phyloP scores from a whole-genome alignment of 2,113 vertebrate species.

The Hemicordylus capensis region DNA sequence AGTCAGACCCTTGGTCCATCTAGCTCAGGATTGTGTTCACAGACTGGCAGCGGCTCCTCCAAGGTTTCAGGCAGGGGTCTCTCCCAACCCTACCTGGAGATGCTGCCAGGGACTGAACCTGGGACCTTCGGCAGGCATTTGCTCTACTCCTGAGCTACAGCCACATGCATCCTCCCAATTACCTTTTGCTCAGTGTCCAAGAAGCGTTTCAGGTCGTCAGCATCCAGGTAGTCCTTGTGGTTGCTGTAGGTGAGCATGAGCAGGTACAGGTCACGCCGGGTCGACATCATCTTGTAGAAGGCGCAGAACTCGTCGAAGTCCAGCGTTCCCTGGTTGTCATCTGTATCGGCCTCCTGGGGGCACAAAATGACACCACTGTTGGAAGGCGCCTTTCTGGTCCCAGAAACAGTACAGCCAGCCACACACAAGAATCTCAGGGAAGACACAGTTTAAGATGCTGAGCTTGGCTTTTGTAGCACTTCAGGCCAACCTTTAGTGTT shows the following conservation, averaged over 20 bases:
- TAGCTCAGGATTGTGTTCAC: no score
- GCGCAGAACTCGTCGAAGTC: conserved; percentile 97
- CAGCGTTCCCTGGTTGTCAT: conserved; percentile 91
- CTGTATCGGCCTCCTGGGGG: conserved; percentile 92
- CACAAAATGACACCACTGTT: background rate
- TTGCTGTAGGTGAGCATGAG: conserved; percentile 97
- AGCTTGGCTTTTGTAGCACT: background rate
- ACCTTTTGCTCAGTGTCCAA: conserved; percentile 95
- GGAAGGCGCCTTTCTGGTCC: background rate
- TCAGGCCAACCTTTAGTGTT: no score
- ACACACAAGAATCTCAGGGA: background rate
- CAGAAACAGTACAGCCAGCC: background rate
- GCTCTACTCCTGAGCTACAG: no score
- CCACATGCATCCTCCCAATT: accelerated
- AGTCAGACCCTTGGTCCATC: no score
- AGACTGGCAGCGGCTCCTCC: no score
- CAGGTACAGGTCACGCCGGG: conserved; percentile 92
- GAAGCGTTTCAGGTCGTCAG: conserved; percentile 85
- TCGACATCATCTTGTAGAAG: conserved; percentile 99
- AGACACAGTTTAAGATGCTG: background rate
- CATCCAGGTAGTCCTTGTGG: conserved; percentile 92
- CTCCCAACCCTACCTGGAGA: no score
- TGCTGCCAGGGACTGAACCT: no score
- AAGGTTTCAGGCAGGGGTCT: no score
- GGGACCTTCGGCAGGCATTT: no score